Evolutionary conservation across 2,113 vertebrate genomes (phyloP), one percentile per base, ranked within the genome.

Genomic region (Sorex fumeus): DNA sequence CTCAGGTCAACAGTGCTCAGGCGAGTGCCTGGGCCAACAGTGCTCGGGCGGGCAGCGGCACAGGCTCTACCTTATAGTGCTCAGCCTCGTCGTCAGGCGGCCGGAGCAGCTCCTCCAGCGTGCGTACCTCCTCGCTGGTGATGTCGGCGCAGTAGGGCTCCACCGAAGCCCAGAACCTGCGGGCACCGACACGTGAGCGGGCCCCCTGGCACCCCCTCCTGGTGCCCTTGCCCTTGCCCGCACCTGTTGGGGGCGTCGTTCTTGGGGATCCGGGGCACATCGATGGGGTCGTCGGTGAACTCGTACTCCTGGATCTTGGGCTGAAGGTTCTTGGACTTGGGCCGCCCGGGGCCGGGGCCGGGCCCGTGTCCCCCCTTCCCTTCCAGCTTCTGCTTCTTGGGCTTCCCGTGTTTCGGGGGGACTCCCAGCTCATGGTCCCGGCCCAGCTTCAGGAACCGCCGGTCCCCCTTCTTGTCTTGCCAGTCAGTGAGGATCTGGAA

Each of bases 401-500:
- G 98, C 88, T 99, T 99, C 69, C 98, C 98, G 13, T 99, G 99
- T 84, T 99, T 99, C 62, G 99, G 98, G 0, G 99, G 98, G 6
- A 98, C 97, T 28, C 98, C 98, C 4, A 99, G 98, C 76, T 99
- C 99, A 0, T 99, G 98, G 69, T 99, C 99, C 97, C 99, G 99
- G 53, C 98, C 98, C 91, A 98, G 95, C 96, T 99, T 99, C 94
- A 99, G 94, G 90, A 99, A 98, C 15, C 99, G 98, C 71, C 99
- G 98, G 91, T 99, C 99, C 0, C 99, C 99, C 94, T 99, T 99
- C 97, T 99, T 99, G 97, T 99, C 99, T 94, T 99, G 99, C 99
- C 99, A 99, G 93, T 99, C 99, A 1, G 99, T 99, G 74, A 99
- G 98, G 96, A 99, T 99, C 99, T 99, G 97, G 83, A 96, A 96